These are phyloP conservation scores for Corella eumyota DNA, from an alignment of 23 tunicate genomes.

Conservation along the genomic window DNA sequence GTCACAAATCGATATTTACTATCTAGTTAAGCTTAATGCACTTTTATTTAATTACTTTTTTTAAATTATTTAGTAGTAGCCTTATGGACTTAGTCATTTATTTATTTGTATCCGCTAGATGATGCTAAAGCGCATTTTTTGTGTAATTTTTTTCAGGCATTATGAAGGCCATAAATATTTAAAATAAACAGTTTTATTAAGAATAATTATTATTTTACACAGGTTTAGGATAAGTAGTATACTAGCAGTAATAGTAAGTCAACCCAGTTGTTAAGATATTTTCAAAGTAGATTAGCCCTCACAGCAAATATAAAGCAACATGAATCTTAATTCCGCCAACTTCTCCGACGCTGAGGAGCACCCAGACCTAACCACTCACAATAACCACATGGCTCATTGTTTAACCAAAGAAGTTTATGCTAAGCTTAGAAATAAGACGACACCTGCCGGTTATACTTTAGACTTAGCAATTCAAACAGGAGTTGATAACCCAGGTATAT, in stretches of 20 bases:
- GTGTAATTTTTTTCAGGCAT: too few species aligned
- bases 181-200: background rate
- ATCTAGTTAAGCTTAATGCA: too few species aligned
- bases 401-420: conserved; percentile 66
- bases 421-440: conserved; percentile 32
- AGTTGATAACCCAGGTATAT: conserved; percentile 92
- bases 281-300: too few species aligned
- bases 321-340: conserved; percentile 6
- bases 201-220: background rate
- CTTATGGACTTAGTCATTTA: too few species aligned
- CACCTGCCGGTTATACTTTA: conserved; percentile 78
- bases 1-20: too few species aligned
- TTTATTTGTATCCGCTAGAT: too few species aligned
- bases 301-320: too few species aligned
- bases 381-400: conserved; percentile 93
- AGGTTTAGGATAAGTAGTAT: background rate
- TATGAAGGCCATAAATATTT: background rate
- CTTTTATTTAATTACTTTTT: too few species aligned
- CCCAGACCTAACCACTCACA: conserved; percentile 69
- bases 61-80: too few species aligned
- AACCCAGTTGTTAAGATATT: too few species aligned
- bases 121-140: too few species aligned
- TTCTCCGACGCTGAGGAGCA: conserved; percentile 55
- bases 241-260: too few species aligned
- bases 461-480: conserved; percentile 93